These are phyloP conservation scores for Paralichthys olivaceus DNA, from an alignment of 2,113 vertebrate species.

Conservation along the genomic window DNA sequence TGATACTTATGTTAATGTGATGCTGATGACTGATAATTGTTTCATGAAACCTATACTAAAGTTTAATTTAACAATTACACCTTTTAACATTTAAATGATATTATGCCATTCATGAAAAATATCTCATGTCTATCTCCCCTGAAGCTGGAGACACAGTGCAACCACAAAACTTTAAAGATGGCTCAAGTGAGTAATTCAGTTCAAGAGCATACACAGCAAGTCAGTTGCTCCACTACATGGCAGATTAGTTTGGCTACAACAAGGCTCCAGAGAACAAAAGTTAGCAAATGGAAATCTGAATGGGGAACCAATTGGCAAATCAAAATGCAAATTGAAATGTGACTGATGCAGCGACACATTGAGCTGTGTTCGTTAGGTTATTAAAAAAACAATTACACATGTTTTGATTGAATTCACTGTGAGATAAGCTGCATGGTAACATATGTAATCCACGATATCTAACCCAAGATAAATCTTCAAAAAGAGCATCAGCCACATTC, in stretches of 20 bases:
- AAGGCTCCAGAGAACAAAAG: conserved; percentile 8
- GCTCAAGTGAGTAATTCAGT: not conserved
- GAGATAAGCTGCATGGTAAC: conserved; percentile 30
- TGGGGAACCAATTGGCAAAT: conserved; percentile 41
- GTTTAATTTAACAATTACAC: too few relatives aligned
- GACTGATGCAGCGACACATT: conserved; percentile 14
- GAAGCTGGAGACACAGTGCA: not conserved
- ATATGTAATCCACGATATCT: conserved; percentile 29
- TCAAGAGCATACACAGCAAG: not conserved
- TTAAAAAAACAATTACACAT: conserved; percentile 43
- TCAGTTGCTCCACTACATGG: not conserved
- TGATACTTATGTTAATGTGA: too few relatives aligned
- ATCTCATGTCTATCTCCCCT: not conserved
- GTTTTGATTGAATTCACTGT: conserved; percentile 29
- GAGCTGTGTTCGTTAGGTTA: conserved; percentile 30
- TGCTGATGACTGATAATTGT: too few relatives aligned
- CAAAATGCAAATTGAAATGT: conserved; percentile 51
- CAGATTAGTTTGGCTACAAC: conserved; percentile 20
- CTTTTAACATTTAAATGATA: too few relatives aligned
- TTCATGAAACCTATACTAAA: too few relatives aligned
- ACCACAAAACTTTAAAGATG: not conserved
- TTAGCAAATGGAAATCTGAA: conserved; percentile 47
- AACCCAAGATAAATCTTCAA: conserved; percentile 20
- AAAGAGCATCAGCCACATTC: not conserved
- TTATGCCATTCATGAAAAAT: too few relatives aligned